Evolutionary conservation across 2,797 vertebrate species (phyloP), one percentile per base, ranked within the genome.

Genomic region (Psittacula derbiana): DNA sequence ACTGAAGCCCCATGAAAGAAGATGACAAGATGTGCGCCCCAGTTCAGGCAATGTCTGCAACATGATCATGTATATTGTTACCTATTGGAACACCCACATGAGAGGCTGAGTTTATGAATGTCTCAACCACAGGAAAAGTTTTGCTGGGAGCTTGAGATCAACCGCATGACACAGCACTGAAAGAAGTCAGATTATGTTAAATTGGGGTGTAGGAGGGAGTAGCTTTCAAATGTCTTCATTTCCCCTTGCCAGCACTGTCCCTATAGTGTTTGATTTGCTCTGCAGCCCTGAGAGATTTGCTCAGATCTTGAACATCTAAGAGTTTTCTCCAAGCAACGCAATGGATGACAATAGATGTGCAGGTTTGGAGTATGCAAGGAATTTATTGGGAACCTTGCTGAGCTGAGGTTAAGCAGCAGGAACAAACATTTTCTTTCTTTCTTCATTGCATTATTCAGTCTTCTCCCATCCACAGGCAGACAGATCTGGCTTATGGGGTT

Each of bases 111-210:
- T 90, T 95, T 41, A 50, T 60, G 41, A 80, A 67, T 61, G 70
- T 72, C 80, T 53, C 82, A 94, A 38, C 85, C 85, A 65, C 86
- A 92, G 78, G 78, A 88, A 95, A 85, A 80, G 11, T 62, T 85
- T 88, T 44, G 41, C 80, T 28, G 14, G 53, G 61, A 88, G 38
- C 46, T 83, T 83, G 69, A 71, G 81, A 74, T 83, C 49, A 74
- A 46, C 57, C 75, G 27, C 72, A 84, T 86, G 40, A 58, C 49
- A 67, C 20, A 78, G 55, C 80, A 49, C 28, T 69, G 31, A 40
- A 74, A 66, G 46, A 27, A 91, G 19, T 17, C 33, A 58, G 44
- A 36, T 64, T 70, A 71, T 64, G 41, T 89, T 72, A 31, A 67
- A 16, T 28, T 61, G 33, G 21, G 18, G 5, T 4, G 44, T 49